Evolutionary conservation across 2,888 invertebrate species (phyloP).

Genomic region (Myopa testacea): DNA sequence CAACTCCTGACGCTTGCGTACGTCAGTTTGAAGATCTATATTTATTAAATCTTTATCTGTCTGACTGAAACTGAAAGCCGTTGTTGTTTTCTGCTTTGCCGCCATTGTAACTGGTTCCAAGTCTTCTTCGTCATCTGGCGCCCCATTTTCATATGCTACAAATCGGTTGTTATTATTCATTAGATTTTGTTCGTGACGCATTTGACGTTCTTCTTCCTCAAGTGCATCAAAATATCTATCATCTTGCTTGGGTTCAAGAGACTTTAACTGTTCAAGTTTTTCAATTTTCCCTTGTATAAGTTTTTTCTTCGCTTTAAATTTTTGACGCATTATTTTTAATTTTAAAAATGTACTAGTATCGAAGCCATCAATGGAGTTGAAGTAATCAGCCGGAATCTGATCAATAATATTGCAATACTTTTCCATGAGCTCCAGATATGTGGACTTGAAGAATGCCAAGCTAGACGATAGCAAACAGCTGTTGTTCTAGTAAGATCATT

Average conservation of each 20-base stretch:
- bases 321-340: conserved; percentile 72
- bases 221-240: conserved; percentile 52
- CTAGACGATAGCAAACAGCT: conserved; percentile 52
- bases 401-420: conserved; percentile 75
- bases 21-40: conserved; percentile 37
- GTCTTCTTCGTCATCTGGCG: conserved; percentile 48
- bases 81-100: neutral
- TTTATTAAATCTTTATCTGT: conserved; percentile 15
- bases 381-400: conserved; percentile 74
- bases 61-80: neutral
- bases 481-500: conserved; percentile 49
- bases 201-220: conserved; percentile 57
- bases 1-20: conserved; percentile 50
- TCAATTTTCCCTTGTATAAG: conserved; percentile 63
- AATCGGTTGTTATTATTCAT: neutral
- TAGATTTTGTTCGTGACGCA: conserved; percentile 51
- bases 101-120: conserved; percentile 35
- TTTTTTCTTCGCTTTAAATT: conserved; percentile 72
- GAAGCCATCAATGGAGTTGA: conserved; percentile 74
- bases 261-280: conserved; percentile 48
- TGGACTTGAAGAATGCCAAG: conserved; percentile 67
- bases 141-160: conserved; percentile 39
- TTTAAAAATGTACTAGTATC: conserved; percentile 71
- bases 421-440: conserved; percentile 74
- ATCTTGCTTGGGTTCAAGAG: conserved; percentile 17